These are phyloP conservation scores for Pseudopipra pipra DNA, from an alignment of 2,113 vertebrate species.

Conservation along the genomic window DNA sequence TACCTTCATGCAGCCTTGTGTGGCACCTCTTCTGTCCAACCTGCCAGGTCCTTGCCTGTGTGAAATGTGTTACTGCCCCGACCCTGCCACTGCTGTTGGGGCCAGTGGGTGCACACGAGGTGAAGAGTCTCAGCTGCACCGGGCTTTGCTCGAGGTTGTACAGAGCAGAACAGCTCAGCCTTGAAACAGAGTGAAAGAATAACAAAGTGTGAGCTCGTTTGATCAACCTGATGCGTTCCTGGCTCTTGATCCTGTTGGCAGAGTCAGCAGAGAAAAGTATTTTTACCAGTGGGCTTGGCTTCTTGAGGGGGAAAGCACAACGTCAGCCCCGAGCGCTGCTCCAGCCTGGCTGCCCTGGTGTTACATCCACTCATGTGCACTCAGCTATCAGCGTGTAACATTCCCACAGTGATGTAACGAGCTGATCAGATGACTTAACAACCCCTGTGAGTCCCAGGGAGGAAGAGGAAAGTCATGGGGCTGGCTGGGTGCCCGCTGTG, in stretches of 20 bases:
- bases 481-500: background rate
- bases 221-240: background rate
- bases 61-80: accelerated
- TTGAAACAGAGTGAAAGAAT: background rate
- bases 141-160: background rate
- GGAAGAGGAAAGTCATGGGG: background rate
- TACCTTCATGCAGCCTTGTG: accelerated
- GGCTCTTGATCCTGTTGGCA: background rate
- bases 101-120: background rate
- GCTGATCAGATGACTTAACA: background rate
- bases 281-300: background rate
- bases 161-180: background rate
- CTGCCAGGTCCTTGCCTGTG: accelerated
- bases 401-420: background rate
- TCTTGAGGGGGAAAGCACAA: background rate
- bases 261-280: background rate
- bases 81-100: accelerated
- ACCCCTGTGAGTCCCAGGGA: background rate
- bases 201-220: background rate
- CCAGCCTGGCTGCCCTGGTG: background rate
- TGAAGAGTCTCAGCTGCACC: background rate
- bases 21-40: background rate
- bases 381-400: accelerated
- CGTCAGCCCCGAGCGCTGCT: background rate
- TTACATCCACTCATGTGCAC: background rate